Conservation (phyloP, 1,140 invertebrate species). For the Neotoxoptera formosana region DNA sequence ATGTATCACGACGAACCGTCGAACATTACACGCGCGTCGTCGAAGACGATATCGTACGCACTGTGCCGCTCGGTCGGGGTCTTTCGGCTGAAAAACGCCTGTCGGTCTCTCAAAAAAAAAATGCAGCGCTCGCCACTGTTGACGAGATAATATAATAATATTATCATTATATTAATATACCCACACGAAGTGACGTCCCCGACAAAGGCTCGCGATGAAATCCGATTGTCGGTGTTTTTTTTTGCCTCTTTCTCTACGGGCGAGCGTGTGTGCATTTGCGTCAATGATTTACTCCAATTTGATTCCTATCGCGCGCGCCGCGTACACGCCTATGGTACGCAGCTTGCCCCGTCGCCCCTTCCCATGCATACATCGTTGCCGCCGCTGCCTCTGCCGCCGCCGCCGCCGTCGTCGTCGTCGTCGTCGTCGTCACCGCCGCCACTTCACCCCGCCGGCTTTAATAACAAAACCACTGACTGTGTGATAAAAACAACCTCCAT, state of each 20-base stretch:
- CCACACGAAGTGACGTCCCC: not conserved
- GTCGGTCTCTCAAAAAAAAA: not conserved
- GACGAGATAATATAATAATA: not conserved
- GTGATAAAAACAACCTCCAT: constrained; percentile 57
- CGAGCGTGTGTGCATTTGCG: not conserved
- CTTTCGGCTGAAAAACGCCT: not conserved
- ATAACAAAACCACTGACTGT: constrained; percentile 49
- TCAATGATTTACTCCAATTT: constrained; percentile 57
- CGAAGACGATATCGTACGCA: not conserved
- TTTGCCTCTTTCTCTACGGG: not conserved
- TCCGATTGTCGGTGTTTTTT: constrained; percentile 7
- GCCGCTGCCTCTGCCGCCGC: not conserved
- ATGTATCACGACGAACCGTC: not conserved
- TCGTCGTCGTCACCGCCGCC: not conserved
- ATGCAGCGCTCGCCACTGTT: not conserved
- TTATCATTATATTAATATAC: not conserved
- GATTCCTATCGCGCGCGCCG: constrained; percentile 24
- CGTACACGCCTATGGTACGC: not conserved
- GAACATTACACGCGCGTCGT: not conserved
- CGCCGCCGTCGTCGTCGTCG: no score
- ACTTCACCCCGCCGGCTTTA: constrained; percentile 38
- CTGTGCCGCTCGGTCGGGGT: not conserved
- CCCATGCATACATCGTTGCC: not conserved
- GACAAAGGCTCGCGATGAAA: constrained; percentile 39
- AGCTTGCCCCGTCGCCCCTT: no score